Evolutionary conservation across 2,888 invertebrate species (phyloP).

Genomic region (Melitaea athalia): DNA sequence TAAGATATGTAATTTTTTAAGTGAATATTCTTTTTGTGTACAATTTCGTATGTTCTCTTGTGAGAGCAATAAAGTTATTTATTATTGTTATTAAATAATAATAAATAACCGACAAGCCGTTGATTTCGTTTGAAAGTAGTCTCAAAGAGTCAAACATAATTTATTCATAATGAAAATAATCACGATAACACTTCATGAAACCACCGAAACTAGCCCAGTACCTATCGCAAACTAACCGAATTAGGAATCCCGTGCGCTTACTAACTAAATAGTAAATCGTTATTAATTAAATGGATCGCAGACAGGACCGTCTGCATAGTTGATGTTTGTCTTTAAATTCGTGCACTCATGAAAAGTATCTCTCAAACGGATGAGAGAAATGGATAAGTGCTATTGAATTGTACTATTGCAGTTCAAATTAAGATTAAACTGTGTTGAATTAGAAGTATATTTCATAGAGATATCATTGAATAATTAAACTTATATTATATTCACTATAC

Average conservation of each 20-base stretch:
- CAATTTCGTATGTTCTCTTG: too few species aligned
- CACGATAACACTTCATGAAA: constrained; percentile 10
- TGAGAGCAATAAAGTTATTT: too few species aligned
- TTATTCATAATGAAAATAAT: constrained; percentile 8
- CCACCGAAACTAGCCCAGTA: constrained; percentile 6
- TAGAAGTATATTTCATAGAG: too few species aligned
- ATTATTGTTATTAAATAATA: too few species aligned
- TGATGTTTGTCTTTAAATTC: constrained; percentile 56
- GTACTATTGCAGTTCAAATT: neutral
- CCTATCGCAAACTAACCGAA: constrained; percentile 27
- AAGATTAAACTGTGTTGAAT: neutral
- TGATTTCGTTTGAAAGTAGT: too few species aligned
- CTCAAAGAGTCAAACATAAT: neutral
- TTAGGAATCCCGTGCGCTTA: constrained; percentile 38
- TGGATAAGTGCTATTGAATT: constrained; percentile 9
- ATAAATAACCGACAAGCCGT: too few species aligned
- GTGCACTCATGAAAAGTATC: constrained; percentile 46
- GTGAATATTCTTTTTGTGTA: too few species aligned
- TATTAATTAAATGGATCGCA: constrained; percentile 63
- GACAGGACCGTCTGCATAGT: constrained; percentile 61
- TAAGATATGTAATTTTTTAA: too few species aligned
- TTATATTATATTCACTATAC: too few species aligned
- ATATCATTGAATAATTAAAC: neutral
- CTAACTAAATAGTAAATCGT: constrained; percentile 52
- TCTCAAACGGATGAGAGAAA: constrained; percentile 21